Evolutionary conservation across 2,113 vertebrate genomes (phyloP), one percentile per base, ranked within the genome.

Genomic region (Phaethornis superciliosus): DNA sequence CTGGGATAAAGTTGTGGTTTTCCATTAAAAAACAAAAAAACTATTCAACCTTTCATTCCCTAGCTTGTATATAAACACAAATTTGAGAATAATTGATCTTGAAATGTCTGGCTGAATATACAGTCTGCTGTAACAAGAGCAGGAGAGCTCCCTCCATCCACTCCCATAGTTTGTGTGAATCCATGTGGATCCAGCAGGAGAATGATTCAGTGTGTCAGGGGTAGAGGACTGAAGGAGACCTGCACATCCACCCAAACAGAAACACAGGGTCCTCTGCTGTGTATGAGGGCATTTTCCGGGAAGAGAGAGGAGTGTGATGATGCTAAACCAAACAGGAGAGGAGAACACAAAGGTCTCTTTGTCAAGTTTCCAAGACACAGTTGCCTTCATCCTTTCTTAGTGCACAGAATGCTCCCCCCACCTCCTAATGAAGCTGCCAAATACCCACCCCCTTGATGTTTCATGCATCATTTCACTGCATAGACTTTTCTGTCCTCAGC

Each of bases 381-480:
- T 88, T 90, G 82, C 95, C 92, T 95, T 90, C 92, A 30, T 59
- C 85, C 88, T 93, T 96, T 92, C 94, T 84, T 90, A 92, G 74
- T 92, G 85, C 12, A 33, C 80, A 91, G 69, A 88, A 78, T 33
- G 83, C 60, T 95, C 88, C 46, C 90, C 62, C 83, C 35, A 74
- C 90, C 83, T 90, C 83, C 65, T 90, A 96, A 86, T 71, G 78
- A 94, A 93, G 90, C 80, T 81, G 85, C 93, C 79, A 83, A 89
- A 77, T 47, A 69, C 68, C 67, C 68, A 3, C 84, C 75, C 79
- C 63, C 75, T 58, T 81, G n/a, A 63, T 93, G 81, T 46, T 70
- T 92, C 89, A 89, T 70, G 89, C 93, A 92, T 93, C 79, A 1
- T 81, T 95, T 93, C 85, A 71, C 82, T 60, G 56, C 82, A 18